Percentiles rank a stretch among this genome's conserved stretches.
Evolutionary conservation across 1,140 invertebrate species (phyloP).

Genomic region (Tigriopus japonicus): DNA sequence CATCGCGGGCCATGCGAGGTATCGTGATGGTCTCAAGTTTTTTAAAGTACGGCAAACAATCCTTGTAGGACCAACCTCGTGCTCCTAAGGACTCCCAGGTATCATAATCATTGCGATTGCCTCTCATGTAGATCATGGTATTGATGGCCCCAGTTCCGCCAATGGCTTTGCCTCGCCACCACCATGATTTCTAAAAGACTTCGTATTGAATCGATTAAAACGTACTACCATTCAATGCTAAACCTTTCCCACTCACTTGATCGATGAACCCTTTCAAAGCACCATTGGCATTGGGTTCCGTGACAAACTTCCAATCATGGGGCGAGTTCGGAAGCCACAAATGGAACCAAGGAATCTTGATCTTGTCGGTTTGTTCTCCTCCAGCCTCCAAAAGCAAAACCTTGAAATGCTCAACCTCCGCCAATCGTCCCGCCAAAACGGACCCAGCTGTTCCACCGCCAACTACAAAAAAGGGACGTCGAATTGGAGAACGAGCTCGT

Average conservation of each 20-base stretch:
- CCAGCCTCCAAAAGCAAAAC: slow-evolving; percentile 24
- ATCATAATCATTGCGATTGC: slow-evolving; percentile 80
- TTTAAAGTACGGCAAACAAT: slow-evolving; percentile 66
- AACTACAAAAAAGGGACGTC: slow-evolving; percentile 9
- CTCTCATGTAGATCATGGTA: slow-evolving; percentile 85
- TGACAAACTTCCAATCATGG: slow-evolving; percentile 24
- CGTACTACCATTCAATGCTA: background rate
- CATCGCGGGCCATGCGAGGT: background rate
- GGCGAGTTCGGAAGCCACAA: background rate
- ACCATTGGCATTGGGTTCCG: slow-evolving; percentile 22
- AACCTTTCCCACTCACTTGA: slow-evolving; percentile 16
- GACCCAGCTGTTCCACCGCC: slow-evolving; percentile 19
- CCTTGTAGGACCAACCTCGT: slow-evolving; percentile 67
- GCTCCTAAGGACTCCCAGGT: slow-evolving; percentile 71
- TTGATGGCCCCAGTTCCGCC: slow-evolving; percentile 82
- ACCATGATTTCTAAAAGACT: slow-evolving; percentile 19
- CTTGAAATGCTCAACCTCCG: slow-evolving; percentile 18
- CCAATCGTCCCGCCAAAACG: slow-evolving; percentile 21
- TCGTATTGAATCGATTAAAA: background rate
- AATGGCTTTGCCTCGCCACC: slow-evolving; percentile 22
- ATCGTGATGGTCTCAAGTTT: slow-evolving; percentile 59
- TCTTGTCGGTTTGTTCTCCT: slow-evolving; percentile 10
- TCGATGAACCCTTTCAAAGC: slow-evolving; percentile 20
- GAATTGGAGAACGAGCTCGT: no score
- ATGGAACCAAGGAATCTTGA: slow-evolving; percentile 10